Evolutionary conservation across 2,113 vertebrate species (phyloP), one percentile per base, ranked within the genome.

Genomic region (Prietella phreatophila): DNA sequence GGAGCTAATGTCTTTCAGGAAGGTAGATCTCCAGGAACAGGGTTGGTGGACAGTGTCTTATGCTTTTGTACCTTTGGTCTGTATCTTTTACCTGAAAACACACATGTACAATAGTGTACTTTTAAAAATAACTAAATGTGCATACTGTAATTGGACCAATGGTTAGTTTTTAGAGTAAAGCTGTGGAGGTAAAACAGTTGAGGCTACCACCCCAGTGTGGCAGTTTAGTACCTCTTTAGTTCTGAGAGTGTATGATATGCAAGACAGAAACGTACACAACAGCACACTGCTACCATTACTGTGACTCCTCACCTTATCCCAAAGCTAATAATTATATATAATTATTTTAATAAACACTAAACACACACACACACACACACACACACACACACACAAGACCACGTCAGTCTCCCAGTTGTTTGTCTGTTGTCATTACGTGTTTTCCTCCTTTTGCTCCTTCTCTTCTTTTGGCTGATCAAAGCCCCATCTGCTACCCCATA

Each of bases 401-500:
- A 39, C 1, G 7, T 83, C 85, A 67, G 73, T 55, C 69, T 58
- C 20, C 42, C 90, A 90, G 83, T 88, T 87, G 78, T 89, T 91
- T 88, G 76, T 89, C 88, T 81, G 81, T 58, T 88, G 88, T 91
- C 75, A 83, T 82, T 85, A 82, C 88, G 76, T 88, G 78, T 88
- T 89, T 91, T 65, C 71, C 76, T 88, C 86, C 75, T 60, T 88
- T 87, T 89, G 61, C 83, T 76, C 69, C 65, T 89, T 86, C 84
- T 71, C 69, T 83, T 89, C 85, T 78, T 87, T 82, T 90, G 73
- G 25, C 78, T 85, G 86, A 87, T 82, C 80, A 87, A 92, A 90
- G 84, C 76, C 90, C 92, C 91, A 93, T 93, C 92, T 93, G 92
- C 83, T 90, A 86, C 33, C 86, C 89, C 76, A 81, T 88, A 88